Evolutionary conservation across 2,888 invertebrate species (phyloP).

Genomic region (Rotaria magnacalcarata): DNA sequence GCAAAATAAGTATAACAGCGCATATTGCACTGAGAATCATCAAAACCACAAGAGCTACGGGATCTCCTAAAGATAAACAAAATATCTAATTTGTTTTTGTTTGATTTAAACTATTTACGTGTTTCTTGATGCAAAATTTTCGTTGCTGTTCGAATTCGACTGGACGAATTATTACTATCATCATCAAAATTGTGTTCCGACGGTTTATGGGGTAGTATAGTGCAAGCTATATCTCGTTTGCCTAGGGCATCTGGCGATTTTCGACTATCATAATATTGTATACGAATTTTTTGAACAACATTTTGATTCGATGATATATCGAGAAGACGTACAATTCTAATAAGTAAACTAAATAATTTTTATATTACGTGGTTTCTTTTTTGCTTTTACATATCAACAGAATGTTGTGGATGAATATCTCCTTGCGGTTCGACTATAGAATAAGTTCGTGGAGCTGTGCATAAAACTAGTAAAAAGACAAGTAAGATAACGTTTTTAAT

Average conservation of each 20-base stretch:
- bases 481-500: not conserved
- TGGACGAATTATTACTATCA: not conserved
- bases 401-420: conserved; percentile 27
- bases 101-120: not conserved
- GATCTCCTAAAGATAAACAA: not conserved
- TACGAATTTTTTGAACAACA: conserved; percentile 2
- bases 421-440: conserved; percentile 32
- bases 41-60: not conserved
- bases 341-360: not conserved
- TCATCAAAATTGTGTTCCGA: conserved; percentile 1
- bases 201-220: conserved; percentile 2
- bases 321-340: not conserved
- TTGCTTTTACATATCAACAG: not conserved
- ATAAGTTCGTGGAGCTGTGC: conserved; percentile 12
- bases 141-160: not conserved
- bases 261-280: conserved; percentile 11
- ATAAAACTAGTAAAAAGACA: not conserved
- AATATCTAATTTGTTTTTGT: not conserved
- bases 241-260: conserved; percentile 3
- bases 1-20: not conserved
- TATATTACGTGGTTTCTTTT: not conserved
- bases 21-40: not conserved
- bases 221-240: conserved; percentile 10
- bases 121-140: not conserved
- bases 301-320: conserved; percentile 13